Percentiles rank a stretch among this genome's conserved stretches.
Conservation (phyloP, 2,888 invertebrate species). For the Sphaerophoria taeniata region DNA sequence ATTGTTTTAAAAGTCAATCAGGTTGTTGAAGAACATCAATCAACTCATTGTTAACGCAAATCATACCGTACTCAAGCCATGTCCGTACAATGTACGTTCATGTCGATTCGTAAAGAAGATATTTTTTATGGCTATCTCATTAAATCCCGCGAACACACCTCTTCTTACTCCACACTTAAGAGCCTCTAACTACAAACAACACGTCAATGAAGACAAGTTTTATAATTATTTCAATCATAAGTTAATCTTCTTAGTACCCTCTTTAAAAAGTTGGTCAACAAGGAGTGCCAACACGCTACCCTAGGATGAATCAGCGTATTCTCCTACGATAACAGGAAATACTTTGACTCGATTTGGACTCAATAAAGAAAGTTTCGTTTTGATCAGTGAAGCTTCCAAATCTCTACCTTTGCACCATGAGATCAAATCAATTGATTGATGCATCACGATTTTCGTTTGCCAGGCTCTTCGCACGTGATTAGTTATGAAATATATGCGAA, state of each 20-base stretch:
- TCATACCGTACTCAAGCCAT: not conserved
- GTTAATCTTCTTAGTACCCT: slow-evolving; percentile 24
- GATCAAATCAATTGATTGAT: slow-evolving; percentile 37
- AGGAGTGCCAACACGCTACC: slow-evolving; percentile 13
- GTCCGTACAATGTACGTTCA: not conserved
- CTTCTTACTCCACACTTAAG: not conserved
- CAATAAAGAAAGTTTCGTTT: slow-evolving; percentile 11
- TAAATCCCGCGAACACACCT: slow-evolving; percentile 20
- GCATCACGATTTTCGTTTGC: slow-evolving; percentile 37
- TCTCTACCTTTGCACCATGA: not conserved
- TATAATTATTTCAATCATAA: slow-evolving; percentile 10
- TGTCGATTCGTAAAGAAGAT: slow-evolving; percentile 10
- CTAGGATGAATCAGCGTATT: not conserved
- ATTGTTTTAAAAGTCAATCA: slow-evolving; percentile 23
- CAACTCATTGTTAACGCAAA: slow-evolving; percentile 5
- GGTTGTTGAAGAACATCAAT: slow-evolving; percentile 9
- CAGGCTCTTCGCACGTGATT: slow-evolving; percentile 40
- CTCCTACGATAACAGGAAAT: slow-evolving; percentile 2
- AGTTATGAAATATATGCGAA: slow-evolving; percentile 55
- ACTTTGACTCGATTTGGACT: not conserved
- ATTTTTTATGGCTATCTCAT: slow-evolving; percentile 19
- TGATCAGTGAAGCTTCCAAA: not conserved
- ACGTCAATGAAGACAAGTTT: slow-evolving; percentile 30
- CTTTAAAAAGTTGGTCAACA: slow-evolving; percentile 25
- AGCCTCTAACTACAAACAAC: not conserved